Evolutionary conservation across 2,113 vertebrate species (phyloP), one percentile per base, ranked within the genome.

Genomic region (Lophius piscatorius): DNA sequence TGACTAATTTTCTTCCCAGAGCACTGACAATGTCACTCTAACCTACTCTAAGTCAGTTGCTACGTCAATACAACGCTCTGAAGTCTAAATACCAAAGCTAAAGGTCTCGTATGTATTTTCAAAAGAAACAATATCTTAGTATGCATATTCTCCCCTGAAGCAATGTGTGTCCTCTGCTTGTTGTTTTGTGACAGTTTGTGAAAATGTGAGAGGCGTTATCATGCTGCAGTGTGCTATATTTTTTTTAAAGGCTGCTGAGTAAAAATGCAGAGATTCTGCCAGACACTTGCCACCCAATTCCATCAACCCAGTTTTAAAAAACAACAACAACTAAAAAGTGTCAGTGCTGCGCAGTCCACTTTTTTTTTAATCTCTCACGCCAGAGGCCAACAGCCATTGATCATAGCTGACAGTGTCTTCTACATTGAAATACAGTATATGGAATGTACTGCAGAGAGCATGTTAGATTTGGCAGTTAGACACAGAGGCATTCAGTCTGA

Each of bases 171-270:
- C 88, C 82, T 86, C 72, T 78, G 69, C 70, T 81, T 81, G 61
- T 84, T 87, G 78, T 80, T 88, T 74, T 63, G 64, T 87, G 83
- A 87, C 85, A 88, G 80, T 85, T 79, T 81, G 79, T 78, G 75
- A 77, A 80, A 84, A 82, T 81, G 62, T 73, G 79, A 78, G 75
- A 84, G 79, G 79, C 71, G 69, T 82, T 85, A 84, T 84, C 77
- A 76, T 77, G 66, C 74, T 71, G 81, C 84, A 83, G 77, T 74
- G 63, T 78, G 68, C 58, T 63, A 52, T 78, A n/a, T 74, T 87
- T 73, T 86, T 72, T 68, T 76, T 78, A 85, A 84, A 70, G 81
- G 78, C 85, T 79, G 67, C 42, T 78, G 78, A 76, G 68, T 61
- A 82, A 80, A 55, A 79, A 82, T 84, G 68, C 70, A 63, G 22